A percentile compares a stretch with the other conserved stretches of the same genome.
Conservation (phyloP, 2,113 vertebrate species). For the Panurus biarmicus region DNA sequence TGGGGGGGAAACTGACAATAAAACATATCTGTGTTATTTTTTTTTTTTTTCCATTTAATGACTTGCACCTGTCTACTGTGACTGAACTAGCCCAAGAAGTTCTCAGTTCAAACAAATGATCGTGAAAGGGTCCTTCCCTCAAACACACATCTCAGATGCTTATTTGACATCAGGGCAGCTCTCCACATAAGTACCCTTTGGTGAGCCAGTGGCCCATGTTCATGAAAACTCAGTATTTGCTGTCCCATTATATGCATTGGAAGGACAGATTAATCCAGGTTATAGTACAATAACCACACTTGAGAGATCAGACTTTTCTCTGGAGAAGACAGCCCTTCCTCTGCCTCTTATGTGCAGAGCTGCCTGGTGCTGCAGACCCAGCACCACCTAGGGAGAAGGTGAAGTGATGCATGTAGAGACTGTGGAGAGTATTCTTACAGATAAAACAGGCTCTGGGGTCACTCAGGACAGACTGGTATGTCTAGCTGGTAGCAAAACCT, state of each 20-base stretch:
- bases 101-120: neutral
- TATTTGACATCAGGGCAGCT: neutral
- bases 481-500: neutral
- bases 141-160: neutral
- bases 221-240: neutral
- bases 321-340: neutral
- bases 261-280: neutral
- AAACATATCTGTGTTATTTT: neutral
- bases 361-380: neutral
- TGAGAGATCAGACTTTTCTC: neutral
- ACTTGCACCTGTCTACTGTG: neutral
- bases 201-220: neutral
- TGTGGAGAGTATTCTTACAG: neutral
- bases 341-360: rapidly evolving
- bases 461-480: neutral
- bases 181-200: neutral
- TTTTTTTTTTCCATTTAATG: neutral
- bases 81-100: neutral
- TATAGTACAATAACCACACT: neutral
- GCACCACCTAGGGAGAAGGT: neutral
- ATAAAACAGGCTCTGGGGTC: neutral
- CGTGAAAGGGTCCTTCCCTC: neutral
- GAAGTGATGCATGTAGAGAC: rapidly evolving
- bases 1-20: neutral
- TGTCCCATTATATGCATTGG: neutral